Conservation (phyloP, 2,888 invertebrate species). For the Drosophila cracens region DNA sequence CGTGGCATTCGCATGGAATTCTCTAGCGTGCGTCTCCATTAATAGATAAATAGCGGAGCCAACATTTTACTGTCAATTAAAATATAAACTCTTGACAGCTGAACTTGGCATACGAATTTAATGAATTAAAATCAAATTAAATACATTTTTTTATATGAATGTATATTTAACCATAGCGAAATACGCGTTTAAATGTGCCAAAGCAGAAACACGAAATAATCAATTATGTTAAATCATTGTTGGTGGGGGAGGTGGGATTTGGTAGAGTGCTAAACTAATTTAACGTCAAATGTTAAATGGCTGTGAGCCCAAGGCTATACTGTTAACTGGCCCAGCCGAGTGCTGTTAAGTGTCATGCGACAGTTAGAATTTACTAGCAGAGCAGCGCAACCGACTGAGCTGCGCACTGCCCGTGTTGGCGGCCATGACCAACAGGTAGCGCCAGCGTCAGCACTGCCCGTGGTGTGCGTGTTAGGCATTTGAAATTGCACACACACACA, state of each 20-base stretch:
- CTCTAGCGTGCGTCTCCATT: conserved; percentile 30
- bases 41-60: conserved; percentile 46
- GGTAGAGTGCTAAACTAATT: conserved; percentile 3
- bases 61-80: conserved; percentile 42
- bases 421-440: conserved; percentile 64
- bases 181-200: conserved; percentile 40
- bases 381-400: conserved; percentile 32
- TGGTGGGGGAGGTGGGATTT: background rate
- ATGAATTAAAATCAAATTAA: conserved; percentile 29
- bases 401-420: conserved; percentile 24
- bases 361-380: conserved; percentile 67
- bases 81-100: conserved; percentile 16
- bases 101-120: conserved; percentile 23
- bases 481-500: conserved; percentile 46
- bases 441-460: conserved; percentile 8
- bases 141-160: background rate
- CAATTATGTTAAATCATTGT: conserved; percentile 44
- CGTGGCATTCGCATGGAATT: conserved; percentile 28
- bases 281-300: conserved; percentile 36
- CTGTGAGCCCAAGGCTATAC: conserved; percentile 30
- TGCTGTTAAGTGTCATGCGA: conserved; percentile 47
- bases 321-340: conserved; percentile 24
- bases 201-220: conserved; percentile 29
- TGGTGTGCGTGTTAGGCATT: conserved; percentile 65
- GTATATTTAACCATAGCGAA: conserved; percentile 20